These are phyloP conservation scores for Orius insidiosus DNA, from an alignment of 1,140 invertebrate genomes.

Conservation along the genomic window DNA sequence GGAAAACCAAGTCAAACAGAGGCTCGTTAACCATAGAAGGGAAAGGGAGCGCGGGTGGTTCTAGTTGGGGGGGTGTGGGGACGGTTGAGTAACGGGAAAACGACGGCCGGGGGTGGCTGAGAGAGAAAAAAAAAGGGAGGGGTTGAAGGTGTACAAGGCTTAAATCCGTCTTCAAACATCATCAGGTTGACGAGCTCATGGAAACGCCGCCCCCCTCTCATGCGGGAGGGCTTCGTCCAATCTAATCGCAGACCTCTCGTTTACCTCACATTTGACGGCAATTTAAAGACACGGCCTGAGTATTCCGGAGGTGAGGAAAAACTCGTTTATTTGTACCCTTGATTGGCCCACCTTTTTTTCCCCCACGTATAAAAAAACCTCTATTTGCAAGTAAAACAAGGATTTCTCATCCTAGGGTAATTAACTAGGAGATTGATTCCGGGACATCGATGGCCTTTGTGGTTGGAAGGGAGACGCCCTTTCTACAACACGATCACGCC, in stretches of 20 bases:
- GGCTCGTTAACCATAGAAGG: conserved; percentile 11
- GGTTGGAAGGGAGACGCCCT: too few species aligned
- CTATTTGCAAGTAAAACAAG: too few species aligned
- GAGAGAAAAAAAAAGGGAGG: conserved; percentile 8
- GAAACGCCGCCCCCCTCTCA: background rate
- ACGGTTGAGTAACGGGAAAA: conserved; percentile 6
- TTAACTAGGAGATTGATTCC: too few species aligned
- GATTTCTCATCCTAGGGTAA: too few species aligned
- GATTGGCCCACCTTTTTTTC: too few species aligned
- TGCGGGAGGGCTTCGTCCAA: background rate
- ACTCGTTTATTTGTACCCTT: too few species aligned
- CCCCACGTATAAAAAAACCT: too few species aligned
- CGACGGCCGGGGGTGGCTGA: conserved; percentile 3
- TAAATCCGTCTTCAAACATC: conserved; percentile 15
- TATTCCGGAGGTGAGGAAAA: too few species aligned
- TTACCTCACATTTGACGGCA: conserved; percentile 16
- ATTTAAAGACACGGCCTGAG: conserved; percentile 1
- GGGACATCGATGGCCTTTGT: too few species aligned
- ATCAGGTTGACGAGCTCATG: conserved; percentile 12
- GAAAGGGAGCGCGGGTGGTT: conserved; percentile 12
- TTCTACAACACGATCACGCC: too few species aligned
- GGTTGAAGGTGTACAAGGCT: conserved; percentile 10
- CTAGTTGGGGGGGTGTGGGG: conserved; percentile 25
- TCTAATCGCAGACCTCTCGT: conserved; percentile 2
- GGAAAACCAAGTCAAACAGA: conserved; percentile 13